phyloP scores from a whole-genome alignment of 2,113 vertebrate species.

The Semicossyphus pulcher region DNA sequence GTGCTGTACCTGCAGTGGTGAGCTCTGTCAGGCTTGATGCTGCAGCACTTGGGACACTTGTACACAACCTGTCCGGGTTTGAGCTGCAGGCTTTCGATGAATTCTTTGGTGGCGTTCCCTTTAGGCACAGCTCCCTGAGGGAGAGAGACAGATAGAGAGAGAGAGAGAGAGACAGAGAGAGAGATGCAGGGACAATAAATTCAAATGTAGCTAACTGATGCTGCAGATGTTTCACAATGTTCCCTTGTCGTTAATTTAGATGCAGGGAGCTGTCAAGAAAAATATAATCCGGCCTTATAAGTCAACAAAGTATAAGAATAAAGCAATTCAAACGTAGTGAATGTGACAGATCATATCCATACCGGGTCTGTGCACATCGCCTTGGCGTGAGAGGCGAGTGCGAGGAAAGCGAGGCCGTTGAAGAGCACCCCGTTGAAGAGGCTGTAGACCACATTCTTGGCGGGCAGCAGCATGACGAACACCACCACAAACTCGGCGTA shows the following conservation, averaged over 20 bases:
- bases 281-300: no score
- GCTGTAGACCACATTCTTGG: conserved; percentile 90
- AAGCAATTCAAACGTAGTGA: no score
- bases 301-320: no score
- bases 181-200: neutral
- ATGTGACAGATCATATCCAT: no score
- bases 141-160: no score
- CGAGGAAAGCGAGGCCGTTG: conserved; percentile 93
- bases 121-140: conserved; percentile 95
- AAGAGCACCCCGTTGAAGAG: conserved; percentile 92
- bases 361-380: conserved; percentile 99
- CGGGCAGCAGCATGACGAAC: conserved; percentile 95
- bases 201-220: neutral
- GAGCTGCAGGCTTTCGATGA: conserved; percentile 97
- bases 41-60: conserved; percentile 99
- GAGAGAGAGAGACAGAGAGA: neutral
- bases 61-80: conserved; percentile 98
- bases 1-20: conserved; percentile 95
- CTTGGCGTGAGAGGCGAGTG: conserved; percentile 93
- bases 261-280: no score
- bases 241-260: no score
- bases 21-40: conserved; percentile 97
- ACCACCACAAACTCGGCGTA: conserved; percentile 98
- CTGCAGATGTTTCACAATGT: no score
- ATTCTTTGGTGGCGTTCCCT: conserved; percentile 98